Evolutionary conservation across 1,140 invertebrate species (phyloP), one percentile per base, ranked within the genome.

Genomic region (Neotoxoptera formosana): DNA sequence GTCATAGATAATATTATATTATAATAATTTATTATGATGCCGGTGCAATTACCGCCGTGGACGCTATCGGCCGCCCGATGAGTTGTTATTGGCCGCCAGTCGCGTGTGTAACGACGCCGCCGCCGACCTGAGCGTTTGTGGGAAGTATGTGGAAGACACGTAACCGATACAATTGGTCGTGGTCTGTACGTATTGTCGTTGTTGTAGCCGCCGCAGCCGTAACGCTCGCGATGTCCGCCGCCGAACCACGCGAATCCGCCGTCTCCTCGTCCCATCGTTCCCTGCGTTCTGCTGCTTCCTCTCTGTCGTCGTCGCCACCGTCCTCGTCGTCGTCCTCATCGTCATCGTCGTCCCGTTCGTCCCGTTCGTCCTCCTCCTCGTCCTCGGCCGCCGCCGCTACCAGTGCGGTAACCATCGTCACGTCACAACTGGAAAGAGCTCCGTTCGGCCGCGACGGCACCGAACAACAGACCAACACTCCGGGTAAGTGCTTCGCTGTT

Each of bases 141-240:
- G 48, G 91, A 93, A 93, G 91, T 93, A 93, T 93, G 91, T 60
- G 81, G 91, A 93, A 93, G 91, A 93, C 91, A 93, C 91, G 91
- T 92, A 92, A 92, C 91, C 91, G 91, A 93, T 93, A 93, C 81
- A 93, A 93, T 93, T 93, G 91, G 91, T 92, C 91, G 91, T 92
- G 91, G 91, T 93, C 91, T 93, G 56, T 93, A 93, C 91, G 91
- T 93, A 84, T 93, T 56, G 53, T 90, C 91, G 91, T 93, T 93
- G 48, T 93, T 86, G 91, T 86, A 93, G 91, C 34, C 76, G 91
- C 91, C 81, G 76, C 91, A 93, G 91, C 91, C 91, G 81, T 93
- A 48, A 93, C 81, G 91, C 67, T 93, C 81, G 91, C 91, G 7
- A 93, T 93, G 91, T 93, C 81, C 36, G 53, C 89, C 89, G 89